Evolutionary conservation across 1,140 invertebrate species (phyloP), one percentile per base, ranked within the genome.

Genomic region (Ips typographus): DNA sequence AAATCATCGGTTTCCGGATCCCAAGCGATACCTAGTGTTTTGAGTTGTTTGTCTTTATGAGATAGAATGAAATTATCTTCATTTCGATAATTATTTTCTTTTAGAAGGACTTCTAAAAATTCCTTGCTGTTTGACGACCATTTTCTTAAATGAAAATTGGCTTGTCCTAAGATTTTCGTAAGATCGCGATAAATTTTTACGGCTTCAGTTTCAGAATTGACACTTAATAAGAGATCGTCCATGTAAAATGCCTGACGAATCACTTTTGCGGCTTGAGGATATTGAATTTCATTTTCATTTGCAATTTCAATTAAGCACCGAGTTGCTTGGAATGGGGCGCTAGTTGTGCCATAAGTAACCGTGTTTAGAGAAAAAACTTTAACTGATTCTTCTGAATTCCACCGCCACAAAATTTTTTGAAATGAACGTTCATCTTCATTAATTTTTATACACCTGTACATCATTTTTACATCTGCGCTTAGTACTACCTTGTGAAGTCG

Each of bases 391-490:
- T 68, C 52, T 2, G 22, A 7, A 64, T 64, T 61, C 39, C 70
- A 39, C n/a, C 76, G 66, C 80, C 81, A 83, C 0, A 82, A 47
- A 22, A 83, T 80, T 66, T 71, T 65, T 65, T 83, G 81, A 70
- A 76, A 78, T 51, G 73, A 61, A 5, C 71, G 39, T 53, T 82
- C 76, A 49, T 77, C 68, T 41, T 61, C 5, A 22, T 68, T 57
- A 6, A 82, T 74, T 0, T 78, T 40, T 3, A 84, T 76, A 65
- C 81, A 80, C 7, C 82, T 57, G 70, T 82, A 85, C 81, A 84
- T 84, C 68, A 82, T 80, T 22, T 71, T 64, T 2, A 84, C 77
- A 55, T 84, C 82, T 2, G 76, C 78, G 39, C 58, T 68, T 4
- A 77, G 37, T 2, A 74, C 73, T 51, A 56, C 44, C 36, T 41